Base-by-base conservation (phyloP, 2,888 invertebrate species). In the Protodeltote pygarga region DNA sequence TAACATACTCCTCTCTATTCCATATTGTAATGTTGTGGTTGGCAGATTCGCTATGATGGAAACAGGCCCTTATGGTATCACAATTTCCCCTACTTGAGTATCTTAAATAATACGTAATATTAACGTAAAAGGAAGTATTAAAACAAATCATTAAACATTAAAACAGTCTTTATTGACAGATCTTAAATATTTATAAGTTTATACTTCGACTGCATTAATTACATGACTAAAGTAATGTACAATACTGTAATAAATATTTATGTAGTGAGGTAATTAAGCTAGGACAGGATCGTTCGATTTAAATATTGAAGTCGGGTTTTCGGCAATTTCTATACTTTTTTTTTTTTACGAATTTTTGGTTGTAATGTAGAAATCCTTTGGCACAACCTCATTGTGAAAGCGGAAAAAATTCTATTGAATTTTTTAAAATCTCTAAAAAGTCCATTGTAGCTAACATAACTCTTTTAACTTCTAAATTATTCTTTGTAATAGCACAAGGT, bases 141-240 rank as follows among this genome's bases (percentile, higher is more conserved):
- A 71, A 59, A 61, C 46, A 58, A 55, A 48, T 33, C 27, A 32
- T 24, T 64, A 68, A 73, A 66, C 74, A 76, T 71, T 71, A 76
- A 65, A 83, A 77, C 85, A 88, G 87, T 87, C 87, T 90, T 89
- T 90, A 90, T 80, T 90, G 78, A 84, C 77, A 80, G 73, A 80
- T 78, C 73, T 78, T 81, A 81, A 77, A 76, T 77, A 79, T 71
- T 75, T 71, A 58, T 45, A 69, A 72, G 17, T 60, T 55, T 60
- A 66, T 65, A 53, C 60, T 66, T 69, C 69, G 74, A 75, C 66
- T 64, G 60, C 58, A 65, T 64, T 38, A 52, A 49, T 49, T 64
- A 53, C 32, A 71, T 70, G 51, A 65, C 70, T 73, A 71, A 79
- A 54, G 71, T 47, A 76, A 75, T 78, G 70, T 79, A 81, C 66